Base-by-base conservation (phyloP, 2,888 invertebrate species). In the Diachrysia chrysitis region DNA sequence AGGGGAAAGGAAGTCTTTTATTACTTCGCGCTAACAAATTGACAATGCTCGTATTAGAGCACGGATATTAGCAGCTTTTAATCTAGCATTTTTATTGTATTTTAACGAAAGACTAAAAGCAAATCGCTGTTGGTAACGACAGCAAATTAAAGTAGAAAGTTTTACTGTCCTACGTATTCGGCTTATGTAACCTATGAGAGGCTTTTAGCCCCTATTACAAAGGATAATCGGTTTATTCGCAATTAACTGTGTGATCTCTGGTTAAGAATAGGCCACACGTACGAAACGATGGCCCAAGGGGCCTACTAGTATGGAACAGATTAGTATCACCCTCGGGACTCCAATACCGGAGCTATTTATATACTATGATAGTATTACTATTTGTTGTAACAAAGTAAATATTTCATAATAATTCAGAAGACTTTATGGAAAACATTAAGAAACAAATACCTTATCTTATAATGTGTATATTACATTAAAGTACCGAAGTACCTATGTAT, bases 1-100 rank as follows among this genome's bases (percentile, higher is more conserved):
- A 80, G 74, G 71, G 78, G 79, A 79, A 80, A 78, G 79, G 78
- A 81, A 83, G 79, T 74, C 80, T 86, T 86, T 87, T 84, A 82
- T 83, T 82, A 83, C 80, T 84, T 79, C 71, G 72, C 73, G 71
- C 76, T 73, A 75, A 78, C 75, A 80, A 82, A 82, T 79, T 83
- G 77, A 73, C 78, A 73, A 80, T 76, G 73, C 72, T 76, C 74
- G 66, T 76, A 76, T 76, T 76, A 77, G 35, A 51, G 35, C 53
- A 75, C 54, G 61, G 61, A 67, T 71, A 72, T 74, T 70, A 72
- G 56, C 68, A 75, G 75, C 51, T 67, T 66, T 58, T 53, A 58
- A 37, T 63, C 66, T 65, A 57, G 29, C 59, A 53, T 14, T 65
- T 63, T 61, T 70, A 69, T 62, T 61, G 46, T 29, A 16, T 58